phyloP scores from a whole-genome alignment of 1,140 invertebrate species.

The Orchesella cincta region DNA sequence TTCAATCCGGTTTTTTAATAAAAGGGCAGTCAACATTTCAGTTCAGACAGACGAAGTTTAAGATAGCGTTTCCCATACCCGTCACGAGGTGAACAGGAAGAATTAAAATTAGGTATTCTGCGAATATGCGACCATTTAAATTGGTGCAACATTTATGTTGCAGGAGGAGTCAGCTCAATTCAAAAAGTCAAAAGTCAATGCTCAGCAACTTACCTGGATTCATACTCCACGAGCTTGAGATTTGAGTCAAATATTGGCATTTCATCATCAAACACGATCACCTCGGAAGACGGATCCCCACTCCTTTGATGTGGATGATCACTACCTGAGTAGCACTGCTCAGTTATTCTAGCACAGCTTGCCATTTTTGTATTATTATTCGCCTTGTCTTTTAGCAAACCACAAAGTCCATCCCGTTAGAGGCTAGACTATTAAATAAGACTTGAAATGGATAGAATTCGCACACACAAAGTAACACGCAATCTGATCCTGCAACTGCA shows the following conservation, averaged over 20 bases:
- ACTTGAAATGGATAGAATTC: no score
- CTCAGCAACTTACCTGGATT: constrained; percentile 4
- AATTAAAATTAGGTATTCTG: no score
- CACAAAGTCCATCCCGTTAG: background rate
- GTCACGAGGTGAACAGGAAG: no score
- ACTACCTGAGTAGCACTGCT: constrained; percentile 20
- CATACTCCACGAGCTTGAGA: constrained; percentile 17
- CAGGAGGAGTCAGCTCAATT: no score
- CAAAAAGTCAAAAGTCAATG: background rate
- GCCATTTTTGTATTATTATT: background rate
- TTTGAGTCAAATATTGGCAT: constrained; percentile 7
- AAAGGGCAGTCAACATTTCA: no score
- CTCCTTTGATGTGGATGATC: constrained; percentile 14
- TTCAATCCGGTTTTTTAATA: no score
- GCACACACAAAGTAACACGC: no score
- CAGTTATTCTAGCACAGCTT: background rate
- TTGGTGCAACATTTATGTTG: no score
- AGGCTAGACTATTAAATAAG: background rate
- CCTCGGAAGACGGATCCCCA: constrained; percentile 7
- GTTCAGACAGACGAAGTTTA: no score
- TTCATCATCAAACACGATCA: constrained; percentile 16
- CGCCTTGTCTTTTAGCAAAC: background rate
- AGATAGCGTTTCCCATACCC: no score
- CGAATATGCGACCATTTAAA: no score
- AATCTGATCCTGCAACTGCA: no score